These are phyloP conservation scores for Heteractis magnifica DNA, from an alignment of 92 coral and sea anemone genomes.

Conservation along the genomic window DNA sequence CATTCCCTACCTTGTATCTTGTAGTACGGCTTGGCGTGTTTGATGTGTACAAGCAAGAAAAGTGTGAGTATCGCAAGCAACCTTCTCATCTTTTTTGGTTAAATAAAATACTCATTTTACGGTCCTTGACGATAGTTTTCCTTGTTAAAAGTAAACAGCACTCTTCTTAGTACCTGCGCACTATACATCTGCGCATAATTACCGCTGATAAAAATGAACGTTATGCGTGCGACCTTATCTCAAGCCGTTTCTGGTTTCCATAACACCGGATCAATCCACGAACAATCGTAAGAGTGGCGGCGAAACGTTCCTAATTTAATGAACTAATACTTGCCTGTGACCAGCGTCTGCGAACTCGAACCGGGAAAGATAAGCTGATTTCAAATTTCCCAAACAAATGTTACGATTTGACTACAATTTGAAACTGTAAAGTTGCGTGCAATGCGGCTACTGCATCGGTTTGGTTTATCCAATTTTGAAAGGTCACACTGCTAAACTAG, in stretches of 20 bases:
- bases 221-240: not conserved
- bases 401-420: no score
- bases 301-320: no score
- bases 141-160: not conserved
- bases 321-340: no score
- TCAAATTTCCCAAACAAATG: no score
- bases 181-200: not conserved
- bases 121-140: not conserved
- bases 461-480: no score
- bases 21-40: not conserved
- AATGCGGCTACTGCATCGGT: no score
- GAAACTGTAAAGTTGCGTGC: no score
- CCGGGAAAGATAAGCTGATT: no score
- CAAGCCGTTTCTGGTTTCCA: not conserved
- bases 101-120: not conserved
- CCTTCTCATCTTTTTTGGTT: not conserved
- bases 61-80: not conserved
- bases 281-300: no score
- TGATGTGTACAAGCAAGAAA: not conserved
- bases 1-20: not conserved
- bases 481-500: no score
- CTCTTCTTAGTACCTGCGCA: not conserved
- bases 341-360: no score
- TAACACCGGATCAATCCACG: no score
- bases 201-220: not conserved